Evolutionary conservation across 2,797 vertebrate species (phyloP).

Genomic region (Buphagus erythrorhynchus): DNA sequence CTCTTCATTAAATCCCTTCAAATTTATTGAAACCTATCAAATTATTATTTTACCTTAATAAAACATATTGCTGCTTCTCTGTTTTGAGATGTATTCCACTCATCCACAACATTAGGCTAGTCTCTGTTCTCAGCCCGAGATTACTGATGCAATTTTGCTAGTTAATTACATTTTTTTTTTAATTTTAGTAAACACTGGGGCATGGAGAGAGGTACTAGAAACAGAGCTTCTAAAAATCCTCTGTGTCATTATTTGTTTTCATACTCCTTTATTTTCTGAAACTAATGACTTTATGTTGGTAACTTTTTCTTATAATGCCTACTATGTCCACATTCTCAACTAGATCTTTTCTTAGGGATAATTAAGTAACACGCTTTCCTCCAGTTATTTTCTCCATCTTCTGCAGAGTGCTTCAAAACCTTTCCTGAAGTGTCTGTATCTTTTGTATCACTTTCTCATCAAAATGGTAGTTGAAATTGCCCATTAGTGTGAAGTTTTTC

Average conservation of each 20-base stretch:
- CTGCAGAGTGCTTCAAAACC: neutral
- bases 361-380: neutral
- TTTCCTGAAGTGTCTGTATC: neutral
- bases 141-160: neutral
- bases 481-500: neutral
- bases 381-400: neutral
- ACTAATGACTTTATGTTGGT: neutral
- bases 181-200: neutral
- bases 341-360: neutral
- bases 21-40: neutral
- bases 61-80: neutral
- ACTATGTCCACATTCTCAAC: neutral
- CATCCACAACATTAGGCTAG: accelerated
- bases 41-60: neutral
- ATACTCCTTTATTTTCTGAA: neutral
- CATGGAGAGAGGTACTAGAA: neutral
- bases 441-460: neutral
- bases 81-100: neutral
- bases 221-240: neutral
- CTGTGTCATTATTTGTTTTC: neutral
- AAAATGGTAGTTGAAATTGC: neutral
- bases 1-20: neutral
- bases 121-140: neutral
- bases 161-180: neutral
- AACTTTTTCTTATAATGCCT: neutral